Evolutionary conservation across 2,888 invertebrate genomes (phyloP).

Genomic region (Drosophila differens): DNA sequence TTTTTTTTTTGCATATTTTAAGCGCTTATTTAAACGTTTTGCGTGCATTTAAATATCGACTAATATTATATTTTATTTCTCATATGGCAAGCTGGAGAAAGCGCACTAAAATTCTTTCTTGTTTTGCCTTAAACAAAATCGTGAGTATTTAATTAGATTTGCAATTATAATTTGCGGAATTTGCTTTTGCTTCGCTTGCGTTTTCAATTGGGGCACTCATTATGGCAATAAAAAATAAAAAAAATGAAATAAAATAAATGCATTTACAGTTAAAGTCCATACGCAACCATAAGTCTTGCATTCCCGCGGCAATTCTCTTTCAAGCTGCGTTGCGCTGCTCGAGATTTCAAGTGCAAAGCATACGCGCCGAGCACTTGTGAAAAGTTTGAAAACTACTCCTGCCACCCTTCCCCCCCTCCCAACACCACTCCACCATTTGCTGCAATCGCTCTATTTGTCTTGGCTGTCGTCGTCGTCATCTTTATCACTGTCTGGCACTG

Average conservation of each 20-base stretch:
- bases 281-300: slow-evolving; percentile 5
- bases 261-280: slow-evolving; percentile 11
- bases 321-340: slow-evolving; percentile 1
- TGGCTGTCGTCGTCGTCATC: slow-evolving; percentile 27
- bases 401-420: background rate
- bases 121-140: background rate
- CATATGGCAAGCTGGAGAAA: background rate
- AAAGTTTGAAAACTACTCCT: slow-evolving; percentile 32
- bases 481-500: slow-evolving; percentile 39
- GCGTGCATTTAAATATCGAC: background rate
- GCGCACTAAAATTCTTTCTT: background rate
- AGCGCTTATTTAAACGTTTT: background rate
- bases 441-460: slow-evolving; percentile 39
- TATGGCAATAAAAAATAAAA: slow-evolving; percentile 1
- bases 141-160: background rate
- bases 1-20: background rate
- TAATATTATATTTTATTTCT: background rate
- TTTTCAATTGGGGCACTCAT: slow-evolving; percentile 3
- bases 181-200: background rate
- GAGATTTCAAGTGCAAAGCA: slow-evolving; percentile 42
- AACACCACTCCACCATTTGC: background rate
- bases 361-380: slow-evolving; percentile 36
- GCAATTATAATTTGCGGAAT: slow-evolving; percentile 3
- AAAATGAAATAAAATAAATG: background rate
- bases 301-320: slow-evolving; percentile 20